phyloP scores from a whole-genome alignment of 2,113 vertebrate genomes.

The Aphelocoma coerulescens region DNA sequence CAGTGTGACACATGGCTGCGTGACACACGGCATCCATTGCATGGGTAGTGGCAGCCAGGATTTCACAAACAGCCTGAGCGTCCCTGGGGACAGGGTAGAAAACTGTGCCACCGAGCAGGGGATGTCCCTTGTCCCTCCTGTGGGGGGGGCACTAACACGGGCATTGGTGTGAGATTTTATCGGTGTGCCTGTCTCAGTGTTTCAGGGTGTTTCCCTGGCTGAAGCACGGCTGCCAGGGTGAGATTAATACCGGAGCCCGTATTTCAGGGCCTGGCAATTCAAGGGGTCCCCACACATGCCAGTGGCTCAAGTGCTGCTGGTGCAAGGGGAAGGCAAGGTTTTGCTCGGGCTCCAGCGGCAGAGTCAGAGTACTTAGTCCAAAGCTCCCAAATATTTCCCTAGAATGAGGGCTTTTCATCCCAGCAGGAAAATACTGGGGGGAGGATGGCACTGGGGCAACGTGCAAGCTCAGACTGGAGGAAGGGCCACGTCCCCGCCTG shows the following conservation, averaged over 20 bases:
- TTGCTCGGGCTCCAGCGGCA: not conserved
- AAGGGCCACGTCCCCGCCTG: not conserved
- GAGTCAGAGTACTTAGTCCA: not conserved
- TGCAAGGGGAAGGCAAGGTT: not conserved
- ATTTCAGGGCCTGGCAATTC: not conserved
- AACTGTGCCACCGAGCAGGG: not conserved
- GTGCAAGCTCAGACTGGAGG: not conserved
- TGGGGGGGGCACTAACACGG: not conserved
- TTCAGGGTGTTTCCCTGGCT: not conserved
- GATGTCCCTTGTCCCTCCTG: not conserved
- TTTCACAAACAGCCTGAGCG: not conserved
- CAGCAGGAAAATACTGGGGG: not conserved
- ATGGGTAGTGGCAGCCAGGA: not conserved
- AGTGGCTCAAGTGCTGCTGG: not conserved
- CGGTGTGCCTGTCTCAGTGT: not conserved
- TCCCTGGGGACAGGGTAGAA: not conserved
- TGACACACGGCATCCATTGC: not conserved
- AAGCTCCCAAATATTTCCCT: not conserved
- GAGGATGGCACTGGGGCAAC: fast-evolving
- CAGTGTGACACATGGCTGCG: not conserved
- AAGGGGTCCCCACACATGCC: fast-evolving
- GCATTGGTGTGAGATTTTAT: not conserved
- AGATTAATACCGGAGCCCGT: fast-evolving
- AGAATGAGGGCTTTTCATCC: not conserved
- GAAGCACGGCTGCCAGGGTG: not conserved